A percentile compares a stretch with the other conserved stretches of the same genome.
These are phyloP conservation scores for Tetraneura akinire DNA, from an alignment of 1,140 invertebrate species.

Conservation along the genomic window DNA sequence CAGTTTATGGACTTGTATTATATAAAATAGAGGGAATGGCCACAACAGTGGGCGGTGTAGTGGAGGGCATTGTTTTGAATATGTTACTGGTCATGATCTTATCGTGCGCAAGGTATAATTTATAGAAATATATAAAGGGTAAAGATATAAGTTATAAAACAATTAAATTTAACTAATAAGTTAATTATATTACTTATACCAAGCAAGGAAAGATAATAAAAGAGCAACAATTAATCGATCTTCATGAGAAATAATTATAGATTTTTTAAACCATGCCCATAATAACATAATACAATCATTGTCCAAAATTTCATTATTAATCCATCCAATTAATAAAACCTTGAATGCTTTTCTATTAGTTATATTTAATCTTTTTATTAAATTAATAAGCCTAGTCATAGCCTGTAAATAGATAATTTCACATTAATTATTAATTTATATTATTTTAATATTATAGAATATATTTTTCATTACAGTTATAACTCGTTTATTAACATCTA, in stretches of 20 bases:
- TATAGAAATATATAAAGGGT: too few species aligned
- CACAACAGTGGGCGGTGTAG: too few species aligned
- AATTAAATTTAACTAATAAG: not conserved
- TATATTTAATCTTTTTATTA: conserved; percentile 64
- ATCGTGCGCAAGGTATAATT: too few species aligned
- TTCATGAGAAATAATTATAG: conserved; percentile 58
- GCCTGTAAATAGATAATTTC: conserved; percentile 50
- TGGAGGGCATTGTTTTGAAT: too few species aligned
- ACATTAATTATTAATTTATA: too few species aligned
- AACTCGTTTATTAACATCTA: conserved; percentile 49
- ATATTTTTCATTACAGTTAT: conserved; percentile 31
- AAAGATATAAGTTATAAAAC: not conserved
- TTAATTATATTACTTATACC: conserved; percentile 57
- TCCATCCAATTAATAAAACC: conserved; percentile 70
- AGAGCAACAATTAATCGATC: conserved; percentile 72
- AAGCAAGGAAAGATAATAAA: conserved; percentile 73
- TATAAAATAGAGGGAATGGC: too few species aligned
- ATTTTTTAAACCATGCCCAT: conserved; percentile 36
- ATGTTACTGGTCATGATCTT: too few species aligned
- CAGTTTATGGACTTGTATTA: too few species aligned
- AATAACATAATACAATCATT: conserved; percentile 59
- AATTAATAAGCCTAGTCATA: conserved; percentile 61
- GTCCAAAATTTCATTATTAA: conserved; percentile 65
- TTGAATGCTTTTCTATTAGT: conserved; percentile 72
- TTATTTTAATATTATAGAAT: too few species aligned